Conservation (phyloP, 2,797 vertebrate genomes). For the Sebastes melanostomus region DNA sequence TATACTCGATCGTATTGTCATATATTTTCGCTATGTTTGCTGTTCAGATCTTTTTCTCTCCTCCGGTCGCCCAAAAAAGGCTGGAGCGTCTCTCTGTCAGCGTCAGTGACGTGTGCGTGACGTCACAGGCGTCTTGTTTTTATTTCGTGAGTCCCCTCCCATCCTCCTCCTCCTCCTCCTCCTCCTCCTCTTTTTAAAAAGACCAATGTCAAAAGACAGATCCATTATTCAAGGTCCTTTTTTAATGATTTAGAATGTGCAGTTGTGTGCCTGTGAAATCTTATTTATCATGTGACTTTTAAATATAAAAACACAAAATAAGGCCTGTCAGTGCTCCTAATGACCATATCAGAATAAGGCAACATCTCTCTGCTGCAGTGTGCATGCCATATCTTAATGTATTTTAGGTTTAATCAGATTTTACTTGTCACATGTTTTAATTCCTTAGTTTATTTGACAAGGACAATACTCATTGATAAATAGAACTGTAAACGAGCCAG, state of each 20-base stretch:
- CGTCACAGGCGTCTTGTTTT: conserved; percentile 74
- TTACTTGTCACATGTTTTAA: neutral
- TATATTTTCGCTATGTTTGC: conserved; percentile 7
- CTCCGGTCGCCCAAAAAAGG: conserved; percentile 42
- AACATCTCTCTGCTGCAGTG: neutral
- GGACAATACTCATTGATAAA: too few relatives aligned
- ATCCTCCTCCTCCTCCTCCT: conserved; percentile 24
- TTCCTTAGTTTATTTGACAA: too few relatives aligned
- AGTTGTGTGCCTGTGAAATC: neutral
- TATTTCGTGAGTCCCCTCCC: conserved; percentile 58
- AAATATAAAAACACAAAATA: neutral
- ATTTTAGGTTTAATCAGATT: neutral
- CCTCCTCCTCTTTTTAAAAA: conserved; percentile 6
- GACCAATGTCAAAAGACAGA: conserved; percentile 4
- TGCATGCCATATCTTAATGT: neutral
- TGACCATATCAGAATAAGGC: neutral
- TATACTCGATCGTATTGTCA: neutral
- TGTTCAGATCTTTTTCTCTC: conserved; percentile 22
- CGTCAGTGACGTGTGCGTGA: conserved; percentile 57
- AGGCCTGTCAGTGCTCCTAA: neutral
- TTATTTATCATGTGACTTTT: neutral
- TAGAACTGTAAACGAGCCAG: neutral
- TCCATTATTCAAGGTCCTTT: neutral
- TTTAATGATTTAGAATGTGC: neutral
- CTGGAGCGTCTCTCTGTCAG: conserved; percentile 52